Evolutionary conservation across 1,140 invertebrate genomes (phyloP).

Genomic region (Pararge aegeria): DNA sequence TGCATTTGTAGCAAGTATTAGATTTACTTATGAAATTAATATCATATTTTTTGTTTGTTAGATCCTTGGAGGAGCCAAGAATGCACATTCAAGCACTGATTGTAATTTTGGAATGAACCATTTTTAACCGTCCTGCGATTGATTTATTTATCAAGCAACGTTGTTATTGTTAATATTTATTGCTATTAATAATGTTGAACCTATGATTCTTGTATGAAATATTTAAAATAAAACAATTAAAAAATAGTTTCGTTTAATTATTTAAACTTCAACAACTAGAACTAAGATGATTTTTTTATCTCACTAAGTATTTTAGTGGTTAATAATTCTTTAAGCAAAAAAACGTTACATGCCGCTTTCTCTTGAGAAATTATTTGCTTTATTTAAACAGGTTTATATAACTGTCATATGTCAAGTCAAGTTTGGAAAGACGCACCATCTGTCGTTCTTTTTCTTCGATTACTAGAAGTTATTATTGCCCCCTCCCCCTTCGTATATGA

Average conservation of each 20-base stretch:
- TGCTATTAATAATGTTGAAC: neutral
- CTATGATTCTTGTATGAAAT: neutral
- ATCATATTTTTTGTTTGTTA: conserved; percentile 33
- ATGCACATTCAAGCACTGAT: conserved; percentile 39
- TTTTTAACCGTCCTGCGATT: conserved; percentile 17
- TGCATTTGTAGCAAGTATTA: no score
- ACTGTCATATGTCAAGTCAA: no score
- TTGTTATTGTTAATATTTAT: conserved; percentile 11
- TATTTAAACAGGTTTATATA: no score
- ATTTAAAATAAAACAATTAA: conserved; percentile 2
- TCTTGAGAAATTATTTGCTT: no score
- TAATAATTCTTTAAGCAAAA: no score
- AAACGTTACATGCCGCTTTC: no score
- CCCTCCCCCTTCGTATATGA: no score
- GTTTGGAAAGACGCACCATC: no score
- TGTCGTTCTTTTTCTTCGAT: no score
- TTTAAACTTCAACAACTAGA: neutral
- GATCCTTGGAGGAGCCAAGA: conserved; percentile 39
- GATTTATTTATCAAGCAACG: conserved; percentile 2
- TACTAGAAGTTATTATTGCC: no score
- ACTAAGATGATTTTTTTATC: neutral
- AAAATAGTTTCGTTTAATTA: conserved; percentile 1
- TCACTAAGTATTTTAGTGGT: neutral
- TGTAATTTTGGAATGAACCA: conserved; percentile 5
- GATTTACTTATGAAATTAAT: no score